Conservation (phyloP, 2,113 vertebrate species). For the Rhinopomastus cyanomelas region DNA sequence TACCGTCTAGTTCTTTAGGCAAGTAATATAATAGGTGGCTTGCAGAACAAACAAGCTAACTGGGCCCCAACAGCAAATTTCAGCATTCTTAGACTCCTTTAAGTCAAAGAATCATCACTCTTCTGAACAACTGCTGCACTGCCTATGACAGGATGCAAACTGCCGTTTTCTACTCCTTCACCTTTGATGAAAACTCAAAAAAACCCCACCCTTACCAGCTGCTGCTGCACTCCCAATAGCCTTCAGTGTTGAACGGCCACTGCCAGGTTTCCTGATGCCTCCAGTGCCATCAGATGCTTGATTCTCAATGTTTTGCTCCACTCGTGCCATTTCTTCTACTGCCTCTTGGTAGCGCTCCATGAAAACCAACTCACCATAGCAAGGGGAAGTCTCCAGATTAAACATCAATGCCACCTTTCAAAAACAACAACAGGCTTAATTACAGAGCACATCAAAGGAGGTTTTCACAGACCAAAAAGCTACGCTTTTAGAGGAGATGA, state of each 20-base stretch:
- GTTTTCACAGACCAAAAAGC: background rate
- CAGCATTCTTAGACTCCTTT: background rate
- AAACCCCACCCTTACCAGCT: conserved; percentile 78
- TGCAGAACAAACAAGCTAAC: background rate
- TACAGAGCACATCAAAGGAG: background rate
- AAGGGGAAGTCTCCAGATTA: conserved; percentile 81
- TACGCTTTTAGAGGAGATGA: background rate
- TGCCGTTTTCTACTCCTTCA: background rate
- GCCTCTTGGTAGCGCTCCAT: conserved; percentile 92
- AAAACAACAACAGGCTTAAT: background rate
- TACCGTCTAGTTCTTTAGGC: background rate
- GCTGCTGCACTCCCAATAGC: conserved; percentile 94
- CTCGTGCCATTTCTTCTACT: conserved; percentile 82
- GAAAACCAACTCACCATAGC: conserved; percentile 88
- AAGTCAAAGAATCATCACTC: background rate
- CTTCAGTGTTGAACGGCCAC: conserved; percentile 87
- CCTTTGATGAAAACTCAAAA: background rate
- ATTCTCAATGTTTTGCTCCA: conserved; percentile 93
- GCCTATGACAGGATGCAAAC: background rate
- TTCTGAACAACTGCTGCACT: background rate
- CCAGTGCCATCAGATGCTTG: conserved; percentile 74
- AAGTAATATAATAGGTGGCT: background rate
- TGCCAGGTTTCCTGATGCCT: conserved; percentile 77
- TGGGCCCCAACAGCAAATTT: background rate
- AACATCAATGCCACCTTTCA: conserved; percentile 90